Percentiles rank a stretch among this genome's conserved stretches.
Conservation (phyloP, 2,797 vertebrate species). For the Tangara arthus region DNA sequence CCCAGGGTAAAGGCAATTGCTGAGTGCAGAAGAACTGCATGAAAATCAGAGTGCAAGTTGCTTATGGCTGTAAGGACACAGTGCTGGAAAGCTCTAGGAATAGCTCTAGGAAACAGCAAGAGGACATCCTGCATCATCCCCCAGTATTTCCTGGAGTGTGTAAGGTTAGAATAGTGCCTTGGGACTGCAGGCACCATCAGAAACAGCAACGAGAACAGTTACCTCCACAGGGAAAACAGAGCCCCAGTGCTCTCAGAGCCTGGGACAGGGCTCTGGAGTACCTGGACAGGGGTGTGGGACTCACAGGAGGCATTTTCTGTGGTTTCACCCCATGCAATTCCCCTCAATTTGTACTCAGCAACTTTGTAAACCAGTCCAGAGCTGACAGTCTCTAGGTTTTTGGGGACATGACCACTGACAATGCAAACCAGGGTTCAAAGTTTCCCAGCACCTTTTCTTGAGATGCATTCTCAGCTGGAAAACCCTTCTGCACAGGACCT, state of each 20-base stretch:
- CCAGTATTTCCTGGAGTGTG: background rate
- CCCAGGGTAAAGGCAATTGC: background rate
- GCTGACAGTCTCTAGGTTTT: background rate
- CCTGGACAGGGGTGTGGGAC: background rate
- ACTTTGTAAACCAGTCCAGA: background rate
- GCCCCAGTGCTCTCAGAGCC: background rate
- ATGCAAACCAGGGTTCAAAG: background rate
- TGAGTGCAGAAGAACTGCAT: background rate
- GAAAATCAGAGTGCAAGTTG: background rate
- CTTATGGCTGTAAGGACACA: background rate
- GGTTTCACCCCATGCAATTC: background rate
- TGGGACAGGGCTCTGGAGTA: fast-evolving
- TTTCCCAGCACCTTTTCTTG: background rate
- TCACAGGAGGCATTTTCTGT: background rate
- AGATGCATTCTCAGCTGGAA: background rate
- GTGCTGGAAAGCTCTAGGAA: background rate
- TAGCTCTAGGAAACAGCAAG: background rate
- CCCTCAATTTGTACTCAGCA: background rate
- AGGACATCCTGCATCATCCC: background rate
- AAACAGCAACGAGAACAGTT: background rate
- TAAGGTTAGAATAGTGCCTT: background rate
- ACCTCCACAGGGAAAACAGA: background rate
- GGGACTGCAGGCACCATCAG: background rate
- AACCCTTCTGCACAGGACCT: background rate
- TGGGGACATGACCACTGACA: background rate